Evolutionary conservation across 2,888 invertebrate genomes (phyloP).

Genomic region (Lepidocyrtoides sp.): DNA sequence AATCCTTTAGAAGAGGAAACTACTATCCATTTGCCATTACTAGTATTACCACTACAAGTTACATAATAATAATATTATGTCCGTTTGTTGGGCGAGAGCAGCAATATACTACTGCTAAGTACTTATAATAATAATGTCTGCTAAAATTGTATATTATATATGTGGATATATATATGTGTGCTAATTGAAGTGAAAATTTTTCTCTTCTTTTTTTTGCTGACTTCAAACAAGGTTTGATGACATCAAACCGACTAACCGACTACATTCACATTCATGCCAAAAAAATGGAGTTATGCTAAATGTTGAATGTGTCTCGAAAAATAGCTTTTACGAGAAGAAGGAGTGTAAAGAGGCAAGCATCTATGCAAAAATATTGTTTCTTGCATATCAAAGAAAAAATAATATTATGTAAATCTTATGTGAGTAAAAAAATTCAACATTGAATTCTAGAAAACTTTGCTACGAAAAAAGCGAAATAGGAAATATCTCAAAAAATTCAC

Average conservation of each 20-base stretch:
- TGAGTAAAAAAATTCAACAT: neutral
- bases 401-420: neutral
- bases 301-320: constrained; percentile 62
- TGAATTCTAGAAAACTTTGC: neutral
- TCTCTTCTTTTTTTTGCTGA: constrained; percentile 64
- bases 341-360: constrained; percentile 17
- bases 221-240: constrained; percentile 75
- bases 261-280: constrained; percentile 59
- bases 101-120: no score
- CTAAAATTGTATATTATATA: no score
- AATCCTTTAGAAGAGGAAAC: constrained; percentile 4
- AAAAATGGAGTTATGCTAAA: constrained; percentile 62
- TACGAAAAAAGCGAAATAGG: neutral
- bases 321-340: constrained; percentile 49
- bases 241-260: constrained; percentile 73
- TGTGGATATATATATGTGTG: constrained; percentile 41
- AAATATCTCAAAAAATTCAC: constrained; percentile 1
- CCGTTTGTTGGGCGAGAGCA: constrained; percentile 31
- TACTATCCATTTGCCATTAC: neutral
- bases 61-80: constrained; percentile 5
- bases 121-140: constrained; percentile 10
- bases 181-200: constrained; percentile 77
- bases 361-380: constrained; percentile 60
- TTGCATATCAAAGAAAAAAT: neutral
- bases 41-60: neutral